Base-by-base conservation (phyloP, 2,797 vertebrate genomes). In the Pterois miles region DNA sequence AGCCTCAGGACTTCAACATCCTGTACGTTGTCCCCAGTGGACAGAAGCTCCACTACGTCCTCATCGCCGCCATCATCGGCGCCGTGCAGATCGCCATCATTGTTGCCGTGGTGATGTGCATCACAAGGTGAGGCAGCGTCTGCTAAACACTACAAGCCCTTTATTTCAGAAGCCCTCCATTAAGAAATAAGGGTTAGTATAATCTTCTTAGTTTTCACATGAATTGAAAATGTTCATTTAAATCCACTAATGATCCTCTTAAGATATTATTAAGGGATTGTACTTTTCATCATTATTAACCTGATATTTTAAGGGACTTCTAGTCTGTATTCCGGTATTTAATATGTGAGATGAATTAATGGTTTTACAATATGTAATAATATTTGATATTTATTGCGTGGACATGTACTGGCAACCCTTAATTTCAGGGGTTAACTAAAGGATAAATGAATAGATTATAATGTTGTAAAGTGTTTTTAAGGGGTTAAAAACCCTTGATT, bases 41-140 rank as follows among this genome's bases (percentile, higher is more conserved):
- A 84, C 97, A 99, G 95, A 98, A 98, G 91, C 96, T 99, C 48
- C 98, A 98, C 18, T 98, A 99, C 67, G 96, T 98, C 84, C 97
- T 99, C 81, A 99, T 99, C 84, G 98, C 98, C 71, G 97, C 97
- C 88, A 97, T 99, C 91, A 98, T 99, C 80, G 98, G 97, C 62
- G 97, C 97, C 34, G 97, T 98, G 80, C 98, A 99, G 94, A 99
- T 99, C 56, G 96, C 97, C 92, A 96, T 99, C 90, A 99, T 99
- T 78, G 97, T 98, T 59, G 97, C 97, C 36, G 97, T 99, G 91
- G 96, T 99, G 92, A 98, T 98, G 97, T 99, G 98, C 93, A 98
- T 99, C 95, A 98, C 96, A 53, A 97, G 98, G 98, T 98, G 89
- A 46, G 74, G 43, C 18, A 0, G 43, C 43, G 92, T 23, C 56